Evolutionary conservation across 2,797 vertebrate genomes (phyloP), one percentile per base, ranked within the genome.

Genomic region (Myoxocephalus aenaeus): DNA sequence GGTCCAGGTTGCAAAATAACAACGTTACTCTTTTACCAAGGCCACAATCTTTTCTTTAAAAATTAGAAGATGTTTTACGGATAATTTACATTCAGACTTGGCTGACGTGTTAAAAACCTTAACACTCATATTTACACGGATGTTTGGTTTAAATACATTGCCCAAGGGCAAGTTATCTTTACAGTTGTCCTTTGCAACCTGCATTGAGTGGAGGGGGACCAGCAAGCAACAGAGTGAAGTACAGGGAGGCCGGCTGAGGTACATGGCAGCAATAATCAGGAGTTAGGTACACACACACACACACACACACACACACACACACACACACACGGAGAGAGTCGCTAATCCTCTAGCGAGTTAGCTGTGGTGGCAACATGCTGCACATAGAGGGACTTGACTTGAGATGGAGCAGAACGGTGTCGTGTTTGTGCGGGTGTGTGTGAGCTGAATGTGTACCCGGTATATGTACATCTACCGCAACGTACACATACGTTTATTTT

Each of bases 271-370:
- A 74, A 27, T 70, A 83, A 73, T 71, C 64, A 65, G 71, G 4
- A 18, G 77, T 82, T 78, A 27, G 56, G 77, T 15, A 32, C 32
- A 32, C 32, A 32, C 32, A 13, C 40, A 40, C 2, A 86, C 78
- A 86, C 44, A 85, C 40, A 70, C 61, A 42, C 3, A 0, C 77
- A 87, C 46, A 86, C 42, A 46, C 44, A 17, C 46, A 18, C 79
- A 87, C 44, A 84, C 36, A 70, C 58, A 42, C 2, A 0, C 36
- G 54, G 40, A 64, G 70, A 69, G 40, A 17, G 54, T 22, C 59
- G 66, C 34, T 85, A 88, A 91, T 90, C 82, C 76, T 82, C 73
- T 27, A 11, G 65, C 2, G 15, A 74, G 65, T 81, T 84, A 66
- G 66, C 61, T 58, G 44, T 51, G 34, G 53, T 61, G 15, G 54